Base-by-base conservation (phyloP, 2,113 vertebrate genomes). In the Amblyopsis rosae region DNA sequence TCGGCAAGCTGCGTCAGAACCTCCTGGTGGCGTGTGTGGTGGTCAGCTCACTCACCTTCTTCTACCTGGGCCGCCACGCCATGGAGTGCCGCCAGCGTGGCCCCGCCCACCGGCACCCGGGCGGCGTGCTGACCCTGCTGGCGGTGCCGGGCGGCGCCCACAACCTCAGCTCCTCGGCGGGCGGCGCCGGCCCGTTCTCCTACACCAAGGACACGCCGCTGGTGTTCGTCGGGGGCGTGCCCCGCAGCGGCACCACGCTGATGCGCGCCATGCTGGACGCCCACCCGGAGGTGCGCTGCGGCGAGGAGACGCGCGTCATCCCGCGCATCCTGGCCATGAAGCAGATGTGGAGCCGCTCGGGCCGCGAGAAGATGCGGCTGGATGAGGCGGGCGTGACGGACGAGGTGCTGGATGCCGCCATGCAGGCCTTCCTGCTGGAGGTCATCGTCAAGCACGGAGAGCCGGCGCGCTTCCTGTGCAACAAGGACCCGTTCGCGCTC, bases 121-220 rank as follows among this genome's bases (percentile, higher is more conserved):
- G 69, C 0, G 82, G 79, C 2, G 61, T 84, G 77, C 77, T 87
- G 70, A 90, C 91, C 67, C 91, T 95, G 0, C 64, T 80, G 45
- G 92, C 51, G 92, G 93, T 26, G 26, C 26, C 0, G 88, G 88
- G 56, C 80, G 91, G 26, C 2, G 26, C 26, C 26, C 26, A 26
- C 26, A 83, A 83, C 4, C 67, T 69, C 32, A 94, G 85, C 48
- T 93, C 87, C 66, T 26, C 26, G 26, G 26, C 26, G 26, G 26
- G 26, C 26, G 26, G 26, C 26, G 26, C 2, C 26, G 3, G 26
- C 26, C 93, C 89, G 8, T 88, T 92, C 53, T 75, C 94, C 69
- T 98, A 99, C 90, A 94, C 94, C 91, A 99, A 99, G 87, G 96
- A 98, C 92, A 98, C 96, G 96, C 97, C 97, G 1, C 93, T 99